Evolutionary conservation across 2,113 vertebrate genomes (phyloP).

Genomic region (Anoplopoma fimbria): DNA sequence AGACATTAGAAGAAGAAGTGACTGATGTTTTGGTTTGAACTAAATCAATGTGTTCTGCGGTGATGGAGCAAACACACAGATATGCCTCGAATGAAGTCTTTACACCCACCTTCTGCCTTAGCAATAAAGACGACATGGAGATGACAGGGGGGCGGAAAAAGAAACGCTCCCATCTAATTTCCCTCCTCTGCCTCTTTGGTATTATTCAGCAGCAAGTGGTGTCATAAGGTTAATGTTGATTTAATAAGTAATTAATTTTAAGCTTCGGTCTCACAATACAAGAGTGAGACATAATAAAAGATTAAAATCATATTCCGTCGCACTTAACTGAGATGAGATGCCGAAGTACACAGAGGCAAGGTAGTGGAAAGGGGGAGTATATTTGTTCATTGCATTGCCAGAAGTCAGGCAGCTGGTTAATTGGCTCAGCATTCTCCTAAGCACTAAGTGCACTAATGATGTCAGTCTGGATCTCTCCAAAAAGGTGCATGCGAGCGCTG

Average conservation of each 20-base stretch:
- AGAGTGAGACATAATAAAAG: slow-evolving; percentile 64
- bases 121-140: slow-evolving; percentile 2
- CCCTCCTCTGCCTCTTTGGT: slow-evolving; percentile 15
- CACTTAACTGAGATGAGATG: slow-evolving; percentile 55
- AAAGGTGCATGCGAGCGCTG: slow-evolving; percentile 41
- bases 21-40: slow-evolving; percentile 8
- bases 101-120: background rate
- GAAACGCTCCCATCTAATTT: slow-evolving; percentile 37
- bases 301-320: slow-evolving; percentile 67
- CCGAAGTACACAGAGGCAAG: slow-evolving; percentile 27
- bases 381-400: slow-evolving; percentile 70
- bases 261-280: slow-evolving; percentile 51
- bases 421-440: slow-evolving; percentile 70
- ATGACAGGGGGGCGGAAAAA: background rate
- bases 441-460: slow-evolving; percentile 67
- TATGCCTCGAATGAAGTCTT: background rate
- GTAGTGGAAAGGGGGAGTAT: slow-evolving; percentile 57
- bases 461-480: slow-evolving; percentile 55
- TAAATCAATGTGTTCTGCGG: background rate
- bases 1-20: background rate
- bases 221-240: slow-evolving; percentile 78
- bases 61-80: background rate
- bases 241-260: slow-evolving; percentile 81
- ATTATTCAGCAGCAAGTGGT: slow-evolving; percentile 68
- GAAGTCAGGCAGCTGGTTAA: slow-evolving; percentile 73